Conservation (phyloP, 2,888 invertebrate species). For the Archaeoteleia sp. region DNA sequence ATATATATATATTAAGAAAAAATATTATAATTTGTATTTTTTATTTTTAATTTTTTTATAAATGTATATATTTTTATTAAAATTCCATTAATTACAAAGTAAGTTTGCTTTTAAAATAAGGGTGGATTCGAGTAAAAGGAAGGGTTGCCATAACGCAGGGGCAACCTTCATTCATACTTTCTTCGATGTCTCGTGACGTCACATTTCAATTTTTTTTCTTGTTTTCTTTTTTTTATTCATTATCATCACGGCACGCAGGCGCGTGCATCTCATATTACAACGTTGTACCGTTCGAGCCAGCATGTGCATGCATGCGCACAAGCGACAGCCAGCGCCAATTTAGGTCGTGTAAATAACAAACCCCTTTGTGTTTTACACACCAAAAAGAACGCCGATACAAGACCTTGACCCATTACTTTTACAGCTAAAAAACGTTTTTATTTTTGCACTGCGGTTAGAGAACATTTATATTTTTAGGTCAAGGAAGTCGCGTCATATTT, state of each 20-base stretch:
- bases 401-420: constrained; percentile 30
- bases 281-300: not conserved
- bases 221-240: not conserved
- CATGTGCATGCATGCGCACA: constrained; percentile 27
- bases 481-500: too few species aligned
- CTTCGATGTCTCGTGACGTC: not conserved
- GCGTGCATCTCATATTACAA: not conserved
- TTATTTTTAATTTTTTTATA: too few species aligned
- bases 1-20: too few species aligned
- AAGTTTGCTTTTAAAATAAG: too few species aligned
- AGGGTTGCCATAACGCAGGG: not conserved
- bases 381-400: constrained; percentile 15
- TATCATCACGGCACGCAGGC: constrained; percentile 14
- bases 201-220: not conserved
- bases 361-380: constrained; percentile 39
- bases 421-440: not conserved
- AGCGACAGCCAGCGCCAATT: constrained; percentile 18
- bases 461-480: too few species aligned
- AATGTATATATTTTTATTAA: too few species aligned
- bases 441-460: too few species aligned
- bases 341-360: constrained; percentile 48
- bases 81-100: too few species aligned
- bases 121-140: too few species aligned
- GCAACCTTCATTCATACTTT: constrained; percentile 6
- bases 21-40: too few species aligned